These are phyloP conservation scores for Anguilla pacifica DNA, from an alignment of 2,797 vertebrate genomes.

Conservation along the genomic window DNA sequence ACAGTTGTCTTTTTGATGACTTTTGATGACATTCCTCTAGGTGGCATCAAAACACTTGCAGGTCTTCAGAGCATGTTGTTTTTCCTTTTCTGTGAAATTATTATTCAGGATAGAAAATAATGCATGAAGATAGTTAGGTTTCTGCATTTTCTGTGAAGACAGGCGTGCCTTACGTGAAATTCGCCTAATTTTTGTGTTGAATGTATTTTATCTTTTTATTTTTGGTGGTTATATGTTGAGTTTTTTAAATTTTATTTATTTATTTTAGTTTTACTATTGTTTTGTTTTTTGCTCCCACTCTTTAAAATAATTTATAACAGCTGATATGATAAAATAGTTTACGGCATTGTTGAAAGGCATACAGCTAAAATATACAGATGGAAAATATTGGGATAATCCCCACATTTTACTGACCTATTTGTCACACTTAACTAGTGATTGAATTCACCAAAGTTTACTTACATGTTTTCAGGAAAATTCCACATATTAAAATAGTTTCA, in stretches of 20 bases:
- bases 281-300: background rate
- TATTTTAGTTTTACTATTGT: background rate
- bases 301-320: background rate
- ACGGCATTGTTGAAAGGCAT: background rate
- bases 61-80: conserved; percentile 1
- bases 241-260: background rate
- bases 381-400: background rate
- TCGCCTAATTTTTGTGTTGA: background rate
- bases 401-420: background rate
- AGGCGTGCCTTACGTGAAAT: background rate
- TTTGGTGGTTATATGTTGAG: background rate
- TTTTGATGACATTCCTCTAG: conserved; percentile 17
- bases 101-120: background rate
- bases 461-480: background rate
- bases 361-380: background rate
- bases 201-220: background rate
- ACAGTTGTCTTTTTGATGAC: background rate
- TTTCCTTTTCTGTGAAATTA: background rate
- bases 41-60: background rate
- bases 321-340: background rate
- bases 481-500: background rate
- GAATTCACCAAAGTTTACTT: background rate
- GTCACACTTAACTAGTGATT: background rate
- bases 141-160: background rate
- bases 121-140: background rate